A percentile compares a stretch with the other conserved stretches of the same genome.
Evolutionary conservation across 2,797 vertebrate genomes (phyloP).

Genomic region (Parambassis ranga): DNA sequence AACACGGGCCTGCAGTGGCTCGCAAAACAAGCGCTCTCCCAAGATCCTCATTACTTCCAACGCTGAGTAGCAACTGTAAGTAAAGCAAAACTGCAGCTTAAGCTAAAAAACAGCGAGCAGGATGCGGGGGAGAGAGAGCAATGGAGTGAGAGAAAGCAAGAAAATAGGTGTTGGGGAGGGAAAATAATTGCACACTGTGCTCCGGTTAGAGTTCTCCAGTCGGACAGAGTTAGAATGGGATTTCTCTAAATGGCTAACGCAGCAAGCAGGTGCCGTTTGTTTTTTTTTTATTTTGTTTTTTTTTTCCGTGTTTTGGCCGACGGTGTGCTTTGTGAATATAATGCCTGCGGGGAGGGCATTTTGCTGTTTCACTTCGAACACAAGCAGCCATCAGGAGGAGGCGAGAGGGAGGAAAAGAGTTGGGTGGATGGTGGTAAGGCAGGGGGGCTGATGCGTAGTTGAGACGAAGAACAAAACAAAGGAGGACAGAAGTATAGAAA

Average conservation of each 20-base stretch:
- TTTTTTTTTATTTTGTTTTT: slow-evolving; percentile 9
- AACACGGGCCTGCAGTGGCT: slow-evolving; percentile 67
- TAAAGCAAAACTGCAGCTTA: slow-evolving; percentile 79
- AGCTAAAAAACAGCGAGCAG: slow-evolving; percentile 69
- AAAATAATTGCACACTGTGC: slow-evolving; percentile 68
- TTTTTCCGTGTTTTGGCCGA: slow-evolving; percentile 40
- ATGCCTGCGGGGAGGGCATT: slow-evolving; percentile 63
- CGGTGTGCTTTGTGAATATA: slow-evolving; percentile 58
- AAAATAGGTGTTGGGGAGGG: slow-evolving; percentile 68
- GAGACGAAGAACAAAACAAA: slow-evolving; percentile 36
- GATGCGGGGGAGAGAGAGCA: slow-evolving; percentile 50
- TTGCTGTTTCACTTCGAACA: slow-evolving; percentile 63
- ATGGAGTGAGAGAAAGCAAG: slow-evolving; percentile 61
- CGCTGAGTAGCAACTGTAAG: slow-evolving; percentile 77
- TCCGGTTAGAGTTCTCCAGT: slow-evolving; percentile 68
- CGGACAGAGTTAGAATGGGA: slow-evolving; percentile 60
- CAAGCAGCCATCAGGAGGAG: slow-evolving; percentile 58
- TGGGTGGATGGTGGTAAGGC: neutral
- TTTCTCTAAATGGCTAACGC: slow-evolving; percentile 74
- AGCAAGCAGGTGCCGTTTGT: slow-evolving; percentile 53
- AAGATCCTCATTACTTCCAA: slow-evolving; percentile 82
- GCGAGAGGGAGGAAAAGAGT: slow-evolving; percentile 22
- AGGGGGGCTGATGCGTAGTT: slow-evolving; percentile 21
- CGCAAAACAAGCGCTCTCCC: slow-evolving; percentile 77
- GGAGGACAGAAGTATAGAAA: slow-evolving; percentile 45